Conservation (phyloP, 2,888 invertebrate species). For the Mantis religiosa region DNA sequence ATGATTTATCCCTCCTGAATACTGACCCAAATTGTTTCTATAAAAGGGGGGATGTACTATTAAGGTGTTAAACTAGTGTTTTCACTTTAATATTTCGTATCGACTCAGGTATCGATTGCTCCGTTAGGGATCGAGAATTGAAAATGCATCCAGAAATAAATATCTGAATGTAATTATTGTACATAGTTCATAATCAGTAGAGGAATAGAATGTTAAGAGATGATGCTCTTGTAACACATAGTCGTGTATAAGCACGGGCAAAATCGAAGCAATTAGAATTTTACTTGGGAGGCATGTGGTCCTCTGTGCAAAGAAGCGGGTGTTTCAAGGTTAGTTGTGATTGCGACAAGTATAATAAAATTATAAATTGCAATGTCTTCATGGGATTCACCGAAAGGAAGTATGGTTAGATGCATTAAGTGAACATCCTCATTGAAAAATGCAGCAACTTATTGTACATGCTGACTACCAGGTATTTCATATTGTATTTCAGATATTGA, state of each 20-base stretch:
- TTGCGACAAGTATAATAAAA: not conserved
- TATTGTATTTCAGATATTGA: not conserved
- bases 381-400: not conserved
- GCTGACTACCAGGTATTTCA: not conserved
- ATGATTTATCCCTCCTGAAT: no score
- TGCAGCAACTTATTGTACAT: not conserved
- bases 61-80: no score
- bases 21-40: no score
- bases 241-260: not conserved
- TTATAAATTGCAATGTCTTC: not conserved
- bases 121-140: no score
- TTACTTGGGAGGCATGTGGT: not conserved
- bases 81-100: no score
- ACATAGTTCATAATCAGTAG: no score
- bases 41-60: no score
- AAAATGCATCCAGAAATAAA: no score
- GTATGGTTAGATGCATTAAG: not conserved
- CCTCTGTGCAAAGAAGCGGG: not conserved
- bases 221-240: no score
- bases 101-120: no score
- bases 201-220: no score
- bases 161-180: no score
- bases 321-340: not conserved
- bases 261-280: not conserved
- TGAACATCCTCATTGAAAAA: not conserved